Conservation (phyloP, 1,140 invertebrate genomes). For the Phocides pigmalion region DNA sequence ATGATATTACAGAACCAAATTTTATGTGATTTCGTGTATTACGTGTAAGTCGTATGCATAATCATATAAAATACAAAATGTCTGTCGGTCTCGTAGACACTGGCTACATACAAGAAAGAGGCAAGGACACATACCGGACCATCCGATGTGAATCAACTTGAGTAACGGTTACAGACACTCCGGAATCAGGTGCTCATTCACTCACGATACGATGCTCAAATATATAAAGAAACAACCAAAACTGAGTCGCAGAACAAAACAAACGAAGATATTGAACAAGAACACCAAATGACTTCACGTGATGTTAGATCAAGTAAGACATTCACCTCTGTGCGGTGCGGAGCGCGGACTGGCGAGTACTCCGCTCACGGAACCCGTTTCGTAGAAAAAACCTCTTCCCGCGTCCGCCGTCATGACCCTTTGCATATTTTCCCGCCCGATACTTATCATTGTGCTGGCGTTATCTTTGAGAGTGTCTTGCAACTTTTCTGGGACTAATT, state of each 20-base stretch:
- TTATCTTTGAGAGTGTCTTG: conserved; percentile 58
- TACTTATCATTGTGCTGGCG: conserved; percentile 63
- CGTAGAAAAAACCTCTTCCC: conserved; percentile 77
- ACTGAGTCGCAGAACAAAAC: conserved; percentile 22
- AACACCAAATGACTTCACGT: conserved; percentile 38
- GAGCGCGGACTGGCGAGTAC: conserved; percentile 67
- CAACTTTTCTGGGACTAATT: conserved; percentile 75
- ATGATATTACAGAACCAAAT: too few relatives aligned
- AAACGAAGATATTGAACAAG: conserved; percentile 42
- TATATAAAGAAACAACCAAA: conserved; percentile 31
- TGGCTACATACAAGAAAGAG: conserved; percentile 36
- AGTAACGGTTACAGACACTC: conserved; percentile 63
- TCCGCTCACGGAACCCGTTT: conserved; percentile 70
- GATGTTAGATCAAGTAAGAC: conserved; percentile 55
- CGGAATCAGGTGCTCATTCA: conserved; percentile 53
- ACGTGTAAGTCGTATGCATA: not conserved
- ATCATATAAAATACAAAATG: not conserved
- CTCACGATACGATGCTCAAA: conserved; percentile 44
- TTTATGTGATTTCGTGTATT: not conserved
- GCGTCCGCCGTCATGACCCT: conserved; percentile 66
- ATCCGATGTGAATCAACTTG: conserved; percentile 52
- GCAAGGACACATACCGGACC: conserved; percentile 62
- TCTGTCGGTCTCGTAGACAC: not conserved
- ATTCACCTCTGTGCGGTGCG: conserved; percentile 74
- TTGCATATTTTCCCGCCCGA: conserved; percentile 69